Base-by-base conservation (phyloP, 2,113 vertebrate genomes). In the Sylvietta virens region DNA sequence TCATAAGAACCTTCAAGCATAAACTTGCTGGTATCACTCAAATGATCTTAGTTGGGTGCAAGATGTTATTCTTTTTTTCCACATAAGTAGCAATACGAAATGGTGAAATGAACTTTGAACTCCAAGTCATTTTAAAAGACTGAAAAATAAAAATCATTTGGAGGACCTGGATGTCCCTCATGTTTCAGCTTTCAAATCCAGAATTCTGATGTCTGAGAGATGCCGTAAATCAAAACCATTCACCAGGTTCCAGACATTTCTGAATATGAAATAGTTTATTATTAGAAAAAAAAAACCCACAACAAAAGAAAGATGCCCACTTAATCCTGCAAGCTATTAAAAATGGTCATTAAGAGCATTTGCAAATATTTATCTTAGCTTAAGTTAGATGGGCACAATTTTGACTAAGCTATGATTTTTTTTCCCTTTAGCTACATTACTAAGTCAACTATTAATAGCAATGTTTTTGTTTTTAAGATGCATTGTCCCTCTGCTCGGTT, bases 351-450 rank as follows among this genome's bases (percentile, higher is more conserved):
- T 77, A 61, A 60, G 58, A 81, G 9, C 13, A 40, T 66, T 90
- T 88, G 47, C 20, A 93, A 76, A 67, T 85, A 40, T 90, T 93
- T 91, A 56, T 19, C 18, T 89, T 57, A 90, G 40, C 53, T 64
- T 65, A 76, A 72, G 37, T 90, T 92, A 71, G 50, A 81, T 42
- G 66, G 73, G 35, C 3, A 5, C 20, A 76, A 48, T 85, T 94
- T 87, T 1, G 1, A 73, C 81, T 73, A 64, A 20, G 57, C 24
- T 23, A 10, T 12, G 16, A 27, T 27, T 44, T 33, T 84, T 45
- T 79, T 82, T 82, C 42, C 27, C n/a, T 84, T 74, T 37, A 88
- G 61, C 40, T 86, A 7, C 28, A 24, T 88, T 88, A 42, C 31
- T 77, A 62, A 80, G 23, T 37, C 54, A 81, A 33, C 35, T 62